These are phyloP conservation scores for Drosophila monieri DNA, from an alignment of 2,888 invertebrate genomes.

Conservation along the genomic window DNA sequence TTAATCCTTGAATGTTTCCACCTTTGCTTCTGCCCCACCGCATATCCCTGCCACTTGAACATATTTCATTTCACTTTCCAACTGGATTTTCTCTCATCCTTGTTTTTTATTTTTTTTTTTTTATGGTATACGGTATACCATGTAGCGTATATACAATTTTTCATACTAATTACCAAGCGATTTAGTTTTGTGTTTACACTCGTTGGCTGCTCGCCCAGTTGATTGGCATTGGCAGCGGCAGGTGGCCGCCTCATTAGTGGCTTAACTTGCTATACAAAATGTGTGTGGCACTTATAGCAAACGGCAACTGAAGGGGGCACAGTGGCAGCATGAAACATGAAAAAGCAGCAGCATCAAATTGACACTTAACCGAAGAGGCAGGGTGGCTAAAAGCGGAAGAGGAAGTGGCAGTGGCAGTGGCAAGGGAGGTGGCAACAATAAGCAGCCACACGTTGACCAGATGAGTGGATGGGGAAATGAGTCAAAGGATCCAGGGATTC, in stretches of 20 bases:
- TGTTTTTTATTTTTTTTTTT: slow-evolving; percentile 6
- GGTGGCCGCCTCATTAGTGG: slow-evolving; percentile 77
- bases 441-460: slow-evolving; percentile 70
- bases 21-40: not conserved
- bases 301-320: slow-evolving; percentile 43
- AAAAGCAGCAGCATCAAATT: slow-evolving; percentile 73
- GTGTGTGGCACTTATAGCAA: slow-evolving; percentile 78
- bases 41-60: slow-evolving; percentile 3
- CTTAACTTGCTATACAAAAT: slow-evolving; percentile 75
- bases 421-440: slow-evolving; percentile 50
- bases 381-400: slow-evolving; percentile 32
- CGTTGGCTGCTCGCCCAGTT: slow-evolving; percentile 52
- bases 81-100: slow-evolving; percentile 19
- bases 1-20: slow-evolving; percentile 4
- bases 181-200: slow-evolving; percentile 76
- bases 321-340: slow-evolving; percentile 65
- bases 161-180: slow-evolving; percentile 78
- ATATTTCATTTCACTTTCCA: slow-evolving; percentile 29
- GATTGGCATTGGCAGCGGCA: slow-evolving; percentile 79
- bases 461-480: slow-evolving; percentile 25
- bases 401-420: not conserved
- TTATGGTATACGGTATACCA: no score
- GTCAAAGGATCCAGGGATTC: slow-evolving; percentile 11
- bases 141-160: slow-evolving; percentile 66
- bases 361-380: slow-evolving; percentile 69